phyloP scores from a whole-genome alignment of 2,888 invertebrate genomes.

The Thymelicus acteon region DNA sequence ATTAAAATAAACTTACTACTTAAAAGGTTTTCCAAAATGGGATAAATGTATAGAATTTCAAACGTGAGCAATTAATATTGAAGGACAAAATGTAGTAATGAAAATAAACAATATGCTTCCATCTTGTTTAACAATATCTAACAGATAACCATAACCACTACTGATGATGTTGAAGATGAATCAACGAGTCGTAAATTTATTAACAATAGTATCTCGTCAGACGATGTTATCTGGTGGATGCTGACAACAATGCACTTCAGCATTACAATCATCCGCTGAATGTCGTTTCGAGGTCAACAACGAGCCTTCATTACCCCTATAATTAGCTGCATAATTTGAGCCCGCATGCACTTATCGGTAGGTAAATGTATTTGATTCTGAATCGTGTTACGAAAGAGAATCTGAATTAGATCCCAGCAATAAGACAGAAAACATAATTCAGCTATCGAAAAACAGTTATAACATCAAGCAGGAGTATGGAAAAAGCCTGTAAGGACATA shows the following conservation, averaged over 20 bases:
- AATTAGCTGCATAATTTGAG: conserved; percentile 36
- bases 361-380: conserved; percentile 16
- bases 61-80: background rate
- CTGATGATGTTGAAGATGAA: conserved; percentile 27
- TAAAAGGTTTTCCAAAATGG: too few relatives aligned
- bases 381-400: conserved; percentile 12
- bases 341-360: conserved; percentile 24
- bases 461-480: too few relatives aligned
- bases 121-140: conserved; percentile 10
- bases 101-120: background rate
- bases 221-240: conserved; percentile 55
- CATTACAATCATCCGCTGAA: conserved; percentile 52
- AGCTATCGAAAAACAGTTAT: too few relatives aligned
- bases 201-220: conserved; percentile 51
- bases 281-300: conserved; percentile 50
- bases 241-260: conserved; percentile 52
- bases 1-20: too few relatives aligned
- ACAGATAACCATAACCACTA: background rate
- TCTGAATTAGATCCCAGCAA: background rate
- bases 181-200: conserved; percentile 46
- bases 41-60: background rate
- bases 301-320: conserved; percentile 50
- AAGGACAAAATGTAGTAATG: background rate
- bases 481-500: too few relatives aligned
- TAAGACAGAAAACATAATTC: too few relatives aligned